Base-by-base conservation (phyloP, 1,140 invertebrate genomes). In the Ceratina calcarata region DNA sequence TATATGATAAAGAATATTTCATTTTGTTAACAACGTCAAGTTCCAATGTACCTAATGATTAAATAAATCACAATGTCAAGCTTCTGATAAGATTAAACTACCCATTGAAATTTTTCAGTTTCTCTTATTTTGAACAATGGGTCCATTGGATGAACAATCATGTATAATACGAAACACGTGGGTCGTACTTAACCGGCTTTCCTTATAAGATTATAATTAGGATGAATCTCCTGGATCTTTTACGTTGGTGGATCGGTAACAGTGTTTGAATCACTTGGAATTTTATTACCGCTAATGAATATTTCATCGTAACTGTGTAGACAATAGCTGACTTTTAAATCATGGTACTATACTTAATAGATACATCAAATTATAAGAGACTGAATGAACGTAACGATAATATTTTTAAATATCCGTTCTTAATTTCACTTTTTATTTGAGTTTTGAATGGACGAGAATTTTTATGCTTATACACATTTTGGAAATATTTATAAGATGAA, bases 161-260 rank as follows among this genome's bases (percentile, higher is more conserved):
- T 62, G 53, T 75, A 8, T 10, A 45, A 45, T 45, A 10, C 37
- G 37, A 45, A 45, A 45, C 70, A 78, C 84, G 87, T 90, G 86
- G 87, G 87, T 81, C 55, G 87, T 78, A 80, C 49, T 73, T 80
- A 15, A 74, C 74, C 83, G 77, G 85, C 82, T 87, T 74, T 75
- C 89, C 89, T 89, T 91, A 90, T 90, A 90, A 87, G 89, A 90
- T 84, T 78, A 45, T 78, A 79, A 79, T 87, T 86, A 81, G 78
- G 77, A 83, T 55, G 80, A 88, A 64, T 84, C 71, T 82, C 75
- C 62, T 67, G 67, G 70, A 66, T 65, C 74, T 76, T 61, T 71
- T 32, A 83, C 88, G 89, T 91, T 88, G 89, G 90, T 83, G 89
- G 88, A 89, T 89, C 83, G 78, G 87, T 90, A 89, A 84, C 87